These are phyloP conservation scores for Apis dorsata DNA, from an alignment of 1,140 invertebrate genomes.

Conservation along the genomic window DNA sequence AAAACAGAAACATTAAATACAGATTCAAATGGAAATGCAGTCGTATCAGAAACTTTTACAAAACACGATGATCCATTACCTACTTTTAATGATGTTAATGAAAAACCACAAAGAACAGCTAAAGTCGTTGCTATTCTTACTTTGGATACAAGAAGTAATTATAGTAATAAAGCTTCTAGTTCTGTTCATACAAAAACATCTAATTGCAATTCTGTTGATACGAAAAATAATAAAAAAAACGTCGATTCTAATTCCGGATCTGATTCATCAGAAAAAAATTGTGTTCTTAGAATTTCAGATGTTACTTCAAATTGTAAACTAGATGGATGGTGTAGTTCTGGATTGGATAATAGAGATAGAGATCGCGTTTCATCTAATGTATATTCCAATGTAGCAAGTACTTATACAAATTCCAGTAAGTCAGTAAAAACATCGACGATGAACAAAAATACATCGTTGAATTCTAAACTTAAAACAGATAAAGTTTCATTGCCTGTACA, in stretches of 20 bases:
- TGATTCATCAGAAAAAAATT: conserved; percentile 27
- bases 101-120: conserved; percentile 75
- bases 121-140: conserved; percentile 76
- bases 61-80: conserved; percentile 21
- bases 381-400: conserved; percentile 29
- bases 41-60: conserved; percentile 37
- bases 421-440: conserved; percentile 3
- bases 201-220: neutral
- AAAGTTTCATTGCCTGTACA: conserved; percentile 28
- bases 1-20: conserved; percentile 19
- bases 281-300: conserved; percentile 39
- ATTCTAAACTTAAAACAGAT: conserved; percentile 23
- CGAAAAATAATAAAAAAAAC: conserved; percentile 23
- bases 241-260: neutral
- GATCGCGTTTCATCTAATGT: conserved; percentile 11
- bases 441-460: conserved; percentile 4
- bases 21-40: conserved; percentile 69
- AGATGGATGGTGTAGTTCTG: conserved; percentile 30
- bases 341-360: neutral
- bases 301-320: conserved; percentile 17
- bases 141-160: conserved; percentile 67
- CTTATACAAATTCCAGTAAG: conserved; percentile 34
- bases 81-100: conserved; percentile 30
- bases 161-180: conserved; percentile 30
- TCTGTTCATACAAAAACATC: conserved; percentile 18